Evolutionary conservation across 2,888 invertebrate genomes (phyloP).

Genomic region (Eucera pruinosa): DNA sequence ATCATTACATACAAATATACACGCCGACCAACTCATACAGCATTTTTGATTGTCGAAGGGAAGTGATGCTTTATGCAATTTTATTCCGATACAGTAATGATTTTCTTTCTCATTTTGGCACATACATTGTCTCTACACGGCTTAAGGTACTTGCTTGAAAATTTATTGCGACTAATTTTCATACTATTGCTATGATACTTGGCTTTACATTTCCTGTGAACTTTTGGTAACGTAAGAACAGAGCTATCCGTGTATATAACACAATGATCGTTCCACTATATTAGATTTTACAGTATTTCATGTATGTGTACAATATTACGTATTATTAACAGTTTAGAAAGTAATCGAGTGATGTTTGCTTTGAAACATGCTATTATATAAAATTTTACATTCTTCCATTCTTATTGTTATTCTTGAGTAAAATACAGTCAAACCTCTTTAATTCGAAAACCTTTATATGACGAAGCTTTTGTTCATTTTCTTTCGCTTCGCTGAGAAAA

Average conservation of each 20-base stretch:
- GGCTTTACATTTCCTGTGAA: not conserved
- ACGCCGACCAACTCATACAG: slow-evolving; percentile 39
- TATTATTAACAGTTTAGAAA: no score
- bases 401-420: no score
- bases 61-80: slow-evolving; percentile 15
- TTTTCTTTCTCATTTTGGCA: slow-evolving; percentile 53
- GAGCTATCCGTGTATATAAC: not conserved
- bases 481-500: no score
- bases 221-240: slow-evolving; percentile 40
- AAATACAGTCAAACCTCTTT: no score
- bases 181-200: slow-evolving; percentile 5
- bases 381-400: no score
- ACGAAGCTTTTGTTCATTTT: no score
- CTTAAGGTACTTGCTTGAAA: slow-evolving; percentile 35
- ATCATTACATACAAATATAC: slow-evolving; percentile 19
- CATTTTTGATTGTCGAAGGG: slow-evolving; percentile 60
- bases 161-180: slow-evolving; percentile 23
- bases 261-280: no score
- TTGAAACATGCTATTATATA: no score
- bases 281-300: no score
- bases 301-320: no score
- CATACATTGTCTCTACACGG: slow-evolving; percentile 31
- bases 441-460: no score
- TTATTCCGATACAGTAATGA: slow-evolving; percentile 9
- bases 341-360: no score